Percentiles rank a stretch among this genome's conserved stretches.
phyloP scores from a whole-genome alignment of 2,888 invertebrate genomes.

The Parnassius smintheus region DNA sequence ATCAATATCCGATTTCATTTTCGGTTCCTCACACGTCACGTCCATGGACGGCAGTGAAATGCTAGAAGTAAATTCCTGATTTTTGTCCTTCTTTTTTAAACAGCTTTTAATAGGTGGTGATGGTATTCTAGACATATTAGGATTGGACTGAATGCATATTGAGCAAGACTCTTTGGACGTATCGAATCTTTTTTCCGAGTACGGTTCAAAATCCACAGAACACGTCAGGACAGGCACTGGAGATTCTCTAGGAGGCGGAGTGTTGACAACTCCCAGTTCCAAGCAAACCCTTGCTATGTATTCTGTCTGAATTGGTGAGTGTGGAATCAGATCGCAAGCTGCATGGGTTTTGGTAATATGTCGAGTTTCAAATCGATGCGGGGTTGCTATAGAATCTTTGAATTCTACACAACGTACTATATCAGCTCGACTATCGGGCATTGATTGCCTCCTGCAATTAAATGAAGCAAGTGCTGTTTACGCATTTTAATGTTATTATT shows the following conservation, averaged over 20 bases:
- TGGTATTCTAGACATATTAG: conserved; percentile 63
- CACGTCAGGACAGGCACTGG: conserved; percentile 54
- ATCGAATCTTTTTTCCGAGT: conserved; percentile 53
- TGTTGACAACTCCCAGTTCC: conserved; percentile 71
- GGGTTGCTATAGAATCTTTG: conserved; percentile 53
- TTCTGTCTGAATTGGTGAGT: conserved; percentile 41
- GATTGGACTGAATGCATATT: conserved; percentile 66
- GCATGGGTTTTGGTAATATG: conserved; percentile 48
- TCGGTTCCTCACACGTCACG: conserved; percentile 47
- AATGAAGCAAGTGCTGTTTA: background rate
- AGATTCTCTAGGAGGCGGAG: conserved; percentile 40
- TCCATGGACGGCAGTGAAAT: conserved; percentile 66
- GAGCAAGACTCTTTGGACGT: conserved; percentile 63
- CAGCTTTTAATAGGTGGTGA: conserved; percentile 74
- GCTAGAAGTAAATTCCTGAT: conserved; percentile 52
- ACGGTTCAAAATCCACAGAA: conserved; percentile 63
- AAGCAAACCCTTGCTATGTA: conserved; percentile 78
- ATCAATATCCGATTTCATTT: conserved; percentile 58
- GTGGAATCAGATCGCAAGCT: conserved; percentile 70
- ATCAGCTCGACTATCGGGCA: conserved; percentile 68
- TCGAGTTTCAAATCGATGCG: conserved; percentile 47
- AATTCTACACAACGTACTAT: conserved; percentile 76
- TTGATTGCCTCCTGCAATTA: conserved; percentile 51
- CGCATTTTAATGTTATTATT: no score
- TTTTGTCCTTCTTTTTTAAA: conserved; percentile 59